A percentile compares a stretch with the other conserved stretches of the same genome.
phyloP scores from a whole-genome alignment of 2,113 vertebrate genomes.

The Vulpes vulpes region DNA sequence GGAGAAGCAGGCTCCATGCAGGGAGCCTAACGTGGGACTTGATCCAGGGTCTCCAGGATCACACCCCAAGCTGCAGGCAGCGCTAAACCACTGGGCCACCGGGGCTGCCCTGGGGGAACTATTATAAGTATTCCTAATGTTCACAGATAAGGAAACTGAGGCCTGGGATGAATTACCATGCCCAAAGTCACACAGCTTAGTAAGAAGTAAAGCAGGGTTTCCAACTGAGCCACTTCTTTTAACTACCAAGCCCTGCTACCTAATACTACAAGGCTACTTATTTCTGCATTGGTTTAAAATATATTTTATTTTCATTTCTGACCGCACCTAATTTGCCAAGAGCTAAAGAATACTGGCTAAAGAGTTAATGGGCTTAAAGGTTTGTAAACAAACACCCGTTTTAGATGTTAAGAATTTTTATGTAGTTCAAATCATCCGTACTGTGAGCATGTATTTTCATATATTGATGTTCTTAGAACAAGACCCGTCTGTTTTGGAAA shows the following conservation, averaged over 20 bases:
- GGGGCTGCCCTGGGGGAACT: too few species aligned
- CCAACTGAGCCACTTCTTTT: background rate
- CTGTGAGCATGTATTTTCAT: background rate
- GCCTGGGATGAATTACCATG: background rate
- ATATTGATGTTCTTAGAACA: background rate
- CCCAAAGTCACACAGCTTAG: background rate
- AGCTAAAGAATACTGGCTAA: background rate
- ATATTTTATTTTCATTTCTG: constrained; percentile 52
- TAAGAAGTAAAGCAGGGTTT: background rate
- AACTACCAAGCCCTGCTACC: background rate
- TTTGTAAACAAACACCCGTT: constrained; percentile 10
- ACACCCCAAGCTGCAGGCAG: too few species aligned
- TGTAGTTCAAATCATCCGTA: constrained; percentile 13
- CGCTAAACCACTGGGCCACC: too few species aligned
- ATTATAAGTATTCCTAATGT: background rate
- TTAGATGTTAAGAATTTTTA: constrained; percentile 40
- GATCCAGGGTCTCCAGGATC: too few species aligned
- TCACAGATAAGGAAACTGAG: constrained; percentile 11
- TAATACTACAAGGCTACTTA: background rate
- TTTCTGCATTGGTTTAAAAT: background rate
- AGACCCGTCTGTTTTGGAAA: constrained; percentile 56
- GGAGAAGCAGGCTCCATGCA: too few species aligned
- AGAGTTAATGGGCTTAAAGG: background rate
- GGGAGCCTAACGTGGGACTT: too few species aligned
- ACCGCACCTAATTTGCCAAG: background rate